Evolutionary conservation across 2,113 vertebrate genomes (phyloP).

Genomic region (Scortum barcoo): DNA sequence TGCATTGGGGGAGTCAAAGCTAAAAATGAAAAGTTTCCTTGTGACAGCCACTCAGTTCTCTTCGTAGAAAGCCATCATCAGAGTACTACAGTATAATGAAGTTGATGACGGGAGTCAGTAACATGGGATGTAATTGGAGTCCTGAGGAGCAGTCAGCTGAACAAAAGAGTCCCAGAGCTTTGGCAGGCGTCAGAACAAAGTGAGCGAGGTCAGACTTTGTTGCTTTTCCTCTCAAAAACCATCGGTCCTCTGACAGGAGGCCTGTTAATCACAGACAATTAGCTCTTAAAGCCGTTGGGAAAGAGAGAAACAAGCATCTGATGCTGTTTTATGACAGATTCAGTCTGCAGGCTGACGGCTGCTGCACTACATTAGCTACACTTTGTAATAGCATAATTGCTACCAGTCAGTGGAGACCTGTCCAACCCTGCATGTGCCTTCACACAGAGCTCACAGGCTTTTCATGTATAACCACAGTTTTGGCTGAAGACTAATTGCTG

Average conservation of each 20-base stretch:
- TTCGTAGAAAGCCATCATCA: neutral
- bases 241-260: constrained; percentile 10
- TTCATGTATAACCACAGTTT: constrained; percentile 17
- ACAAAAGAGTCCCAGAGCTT: constrained; percentile 18
- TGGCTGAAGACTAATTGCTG: constrained; percentile 7
- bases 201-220: constrained; percentile 8
- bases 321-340: neutral
- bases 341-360: neutral
- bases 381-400: constrained; percentile 19
- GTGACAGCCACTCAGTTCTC: neutral
- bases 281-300: constrained; percentile 11
- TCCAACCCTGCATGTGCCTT: neutral
- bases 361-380: constrained; percentile 11
- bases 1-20: neutral
- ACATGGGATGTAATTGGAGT: constrained; percentile 2
- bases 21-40: neutral
- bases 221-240: constrained; percentile 7
- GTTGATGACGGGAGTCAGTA: constrained; percentile 27
- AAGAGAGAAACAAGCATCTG: neutral
- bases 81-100: neutral
- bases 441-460: constrained; percentile 16
- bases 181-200: constrained; percentile 8
- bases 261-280: constrained; percentile 31
- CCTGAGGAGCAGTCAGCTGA: constrained; percentile 9
- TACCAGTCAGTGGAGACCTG: constrained; percentile 8